These are phyloP conservation scores for Hypothenemus hampei DNA, from an alignment of 1,140 invertebrate species.

Conservation along the genomic window DNA sequence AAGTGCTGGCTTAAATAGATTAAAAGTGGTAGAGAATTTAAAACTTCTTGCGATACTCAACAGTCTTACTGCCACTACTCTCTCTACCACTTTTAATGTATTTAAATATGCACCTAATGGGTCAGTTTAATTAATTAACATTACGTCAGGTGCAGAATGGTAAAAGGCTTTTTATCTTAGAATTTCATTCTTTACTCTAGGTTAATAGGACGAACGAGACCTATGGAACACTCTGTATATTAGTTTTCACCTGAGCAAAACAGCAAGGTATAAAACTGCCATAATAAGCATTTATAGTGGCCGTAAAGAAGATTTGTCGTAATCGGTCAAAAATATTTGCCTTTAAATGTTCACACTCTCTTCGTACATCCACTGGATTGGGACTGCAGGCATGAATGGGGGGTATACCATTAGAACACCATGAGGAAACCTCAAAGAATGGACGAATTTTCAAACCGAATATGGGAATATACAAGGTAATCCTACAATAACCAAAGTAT, in stretches of 20 bases:
- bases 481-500: slow-evolving; percentile 52
- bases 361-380: slow-evolving; percentile 65
- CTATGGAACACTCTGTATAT: too few relatives aligned
- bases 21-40: too few relatives aligned
- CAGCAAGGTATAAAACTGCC: slow-evolving; percentile 85
- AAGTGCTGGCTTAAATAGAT: too few relatives aligned
- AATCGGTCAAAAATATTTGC: slow-evolving; percentile 84
- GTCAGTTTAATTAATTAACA: too few relatives aligned
- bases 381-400: slow-evolving; percentile 58
- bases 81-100: too few relatives aligned
- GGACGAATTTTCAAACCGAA: slow-evolving; percentile 71
- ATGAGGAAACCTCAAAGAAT: slow-evolving; percentile 60
- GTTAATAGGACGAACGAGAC: too few relatives aligned
- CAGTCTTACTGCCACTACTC: too few relatives aligned
- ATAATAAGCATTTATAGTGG: slow-evolving; percentile 86
- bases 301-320: slow-evolving; percentile 86
- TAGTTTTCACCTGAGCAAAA: slow-evolving; percentile 72
- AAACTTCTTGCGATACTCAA: too few relatives aligned
- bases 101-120: too few relatives aligned
- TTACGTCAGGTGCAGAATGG: too few relatives aligned
- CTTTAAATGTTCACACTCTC: slow-evolving; percentile 79
- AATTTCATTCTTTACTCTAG: too few relatives aligned
- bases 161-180: too few relatives aligned
- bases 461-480: slow-evolving; percentile 78
- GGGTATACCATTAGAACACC: slow-evolving; percentile 39